Percentiles rank a stretch among this genome's conserved stretches.
Evolutionary conservation across 2,888 invertebrate species (phyloP).

Genomic region (Diarsia dahlii): DNA sequence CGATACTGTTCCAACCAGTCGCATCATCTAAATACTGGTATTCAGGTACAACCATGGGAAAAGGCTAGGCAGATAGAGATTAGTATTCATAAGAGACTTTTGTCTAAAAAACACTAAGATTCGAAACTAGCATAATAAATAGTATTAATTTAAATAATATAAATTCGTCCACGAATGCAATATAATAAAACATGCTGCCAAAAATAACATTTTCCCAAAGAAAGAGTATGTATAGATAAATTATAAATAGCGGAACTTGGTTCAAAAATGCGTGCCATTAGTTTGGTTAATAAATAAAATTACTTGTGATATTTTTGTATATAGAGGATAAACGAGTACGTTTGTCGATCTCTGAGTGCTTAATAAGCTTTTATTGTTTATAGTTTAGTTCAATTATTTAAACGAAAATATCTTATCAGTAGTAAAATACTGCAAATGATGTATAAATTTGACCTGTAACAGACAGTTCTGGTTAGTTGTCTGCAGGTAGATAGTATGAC

Average conservation of each 20-base stretch:
- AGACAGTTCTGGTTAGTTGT: background rate
- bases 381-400: slow-evolving; percentile 29
- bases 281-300: slow-evolving; percentile 27
- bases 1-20: background rate
- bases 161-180: slow-evolving; percentile 38
- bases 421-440: background rate
- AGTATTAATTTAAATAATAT: slow-evolving; percentile 15
- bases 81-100: background rate
- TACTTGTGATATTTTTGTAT: slow-evolving; percentile 65
- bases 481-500: background rate
- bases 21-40: background rate
- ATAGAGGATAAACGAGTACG: slow-evolving; percentile 37
- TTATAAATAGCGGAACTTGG: slow-evolving; percentile 23
- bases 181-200: slow-evolving; percentile 27
- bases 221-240: slow-evolving; percentile 13
- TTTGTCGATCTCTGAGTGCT: slow-evolving; percentile 51
- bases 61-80: background rate
- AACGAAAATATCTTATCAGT: background rate
- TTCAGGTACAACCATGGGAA: background rate
- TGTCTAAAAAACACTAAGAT: background rate
- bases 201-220: slow-evolving; percentile 36
- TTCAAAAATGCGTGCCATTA: slow-evolving; percentile 46
- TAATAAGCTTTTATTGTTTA: slow-evolving; percentile 40
- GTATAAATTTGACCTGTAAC: background rate
- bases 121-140: background rate